These are phyloP conservation scores for Crocidura indochinensis DNA, from an alignment of 2,797 vertebrate genomes.

Conservation along the genomic window DNA sequence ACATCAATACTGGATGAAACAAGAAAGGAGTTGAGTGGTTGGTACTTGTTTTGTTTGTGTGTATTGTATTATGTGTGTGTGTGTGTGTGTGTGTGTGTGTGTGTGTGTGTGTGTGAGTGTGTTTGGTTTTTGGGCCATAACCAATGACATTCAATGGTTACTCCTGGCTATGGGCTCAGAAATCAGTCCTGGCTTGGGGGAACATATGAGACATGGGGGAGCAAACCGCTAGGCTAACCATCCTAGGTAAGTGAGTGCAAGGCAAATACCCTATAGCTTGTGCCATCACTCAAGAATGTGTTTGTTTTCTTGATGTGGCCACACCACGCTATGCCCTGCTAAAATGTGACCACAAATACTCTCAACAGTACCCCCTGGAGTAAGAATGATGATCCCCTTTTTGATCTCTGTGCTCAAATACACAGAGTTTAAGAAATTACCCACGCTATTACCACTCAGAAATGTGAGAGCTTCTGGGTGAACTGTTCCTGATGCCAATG, in stretches of 20 bases:
- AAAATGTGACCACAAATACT: background rate
- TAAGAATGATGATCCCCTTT: background rate
- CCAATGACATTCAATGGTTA: too few relatives aligned
- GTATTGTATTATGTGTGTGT: background rate
- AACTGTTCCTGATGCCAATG: background rate
- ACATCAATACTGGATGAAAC: background rate
- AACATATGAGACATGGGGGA: too few relatives aligned
- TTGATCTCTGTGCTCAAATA: background rate
- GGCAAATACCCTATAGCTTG: too few relatives aligned
- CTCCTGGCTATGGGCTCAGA: too few relatives aligned
- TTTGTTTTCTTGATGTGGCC: rapidly evolving
- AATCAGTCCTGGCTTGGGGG: too few relatives aligned
- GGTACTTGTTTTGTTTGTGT: too few relatives aligned
- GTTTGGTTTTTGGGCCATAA: too few relatives aligned
- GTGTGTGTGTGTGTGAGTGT: background rate
- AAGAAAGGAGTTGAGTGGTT: background rate
- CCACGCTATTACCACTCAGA: rapidly evolving
- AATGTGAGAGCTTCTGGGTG: too few relatives aligned
- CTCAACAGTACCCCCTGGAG: rapidly evolving
- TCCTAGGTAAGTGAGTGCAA: too few relatives aligned
- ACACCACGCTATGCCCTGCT: background rate
- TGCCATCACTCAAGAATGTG: too few relatives aligned
- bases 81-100: background rate
- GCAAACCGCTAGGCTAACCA: too few relatives aligned
- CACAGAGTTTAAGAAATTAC: background rate